These are phyloP conservation scores for Notodonta ziczac DNA, from an alignment of 2,888 invertebrate species.

Conservation along the genomic window DNA sequence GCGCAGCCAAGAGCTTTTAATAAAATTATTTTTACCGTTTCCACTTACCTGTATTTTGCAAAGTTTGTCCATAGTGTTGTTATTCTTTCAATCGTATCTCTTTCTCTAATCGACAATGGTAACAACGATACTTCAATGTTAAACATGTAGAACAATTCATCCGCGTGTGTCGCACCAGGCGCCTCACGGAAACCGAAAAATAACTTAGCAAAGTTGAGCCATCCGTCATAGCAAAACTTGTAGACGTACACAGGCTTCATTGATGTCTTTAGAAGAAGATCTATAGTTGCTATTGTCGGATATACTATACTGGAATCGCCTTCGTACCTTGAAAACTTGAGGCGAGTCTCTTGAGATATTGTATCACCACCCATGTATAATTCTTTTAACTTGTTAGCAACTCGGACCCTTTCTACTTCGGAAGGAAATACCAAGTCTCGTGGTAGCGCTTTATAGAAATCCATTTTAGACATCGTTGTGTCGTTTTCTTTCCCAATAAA, in stretches of 20 bases:
- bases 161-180: constrained; percentile 75
- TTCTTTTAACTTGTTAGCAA: constrained; percentile 56
- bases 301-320: constrained; percentile 69
- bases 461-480: constrained; percentile 59
- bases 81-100: constrained; percentile 55
- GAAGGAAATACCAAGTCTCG: constrained; percentile 61
- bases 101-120: constrained; percentile 50
- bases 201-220: constrained; percentile 67
- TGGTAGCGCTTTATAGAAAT: constrained; percentile 61
- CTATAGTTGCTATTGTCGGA: constrained; percentile 59
- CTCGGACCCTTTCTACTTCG: constrained; percentile 46
- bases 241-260: constrained; percentile 60
- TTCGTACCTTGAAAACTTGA: constrained; percentile 63
- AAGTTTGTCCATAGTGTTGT: constrained; percentile 75
- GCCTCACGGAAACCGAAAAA: constrained; percentile 50
- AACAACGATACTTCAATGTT: constrained; percentile 51
- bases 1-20: neutral
- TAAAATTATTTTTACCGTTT: neutral
- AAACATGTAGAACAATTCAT: constrained; percentile 77
- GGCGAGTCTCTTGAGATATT: constrained; percentile 59
- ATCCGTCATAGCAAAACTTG: constrained; percentile 66
- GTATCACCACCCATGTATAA: constrained; percentile 72
- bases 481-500: constrained; percentile 74
- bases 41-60: constrained; percentile 68
- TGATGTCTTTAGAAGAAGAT: constrained; percentile 52